Evolutionary conservation across 2,888 invertebrate species (phyloP).

Genomic region (Melanargia galathea): DNA sequence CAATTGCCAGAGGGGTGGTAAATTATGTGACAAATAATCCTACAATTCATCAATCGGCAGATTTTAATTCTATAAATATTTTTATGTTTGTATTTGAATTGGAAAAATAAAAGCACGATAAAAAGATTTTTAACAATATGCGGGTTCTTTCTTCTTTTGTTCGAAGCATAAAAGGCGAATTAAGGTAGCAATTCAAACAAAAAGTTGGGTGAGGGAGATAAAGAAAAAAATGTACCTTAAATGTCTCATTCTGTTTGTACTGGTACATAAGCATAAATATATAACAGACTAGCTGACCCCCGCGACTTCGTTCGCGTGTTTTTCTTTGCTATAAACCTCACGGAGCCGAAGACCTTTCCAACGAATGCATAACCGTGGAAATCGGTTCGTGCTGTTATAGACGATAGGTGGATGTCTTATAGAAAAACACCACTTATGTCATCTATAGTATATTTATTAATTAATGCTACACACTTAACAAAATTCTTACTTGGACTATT

Average conservation of each 20-base stretch:
- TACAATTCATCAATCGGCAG: neutral
- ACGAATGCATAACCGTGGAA: too few relatives aligned
- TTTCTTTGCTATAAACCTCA: too few relatives aligned
- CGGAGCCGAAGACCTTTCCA: too few relatives aligned
- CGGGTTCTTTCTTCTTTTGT: conserved; percentile 16
- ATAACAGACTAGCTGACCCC: too few relatives aligned
- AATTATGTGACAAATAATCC: neutral
- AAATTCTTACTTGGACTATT: too few relatives aligned
- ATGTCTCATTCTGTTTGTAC: neutral
- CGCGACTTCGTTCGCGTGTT: too few relatives aligned
- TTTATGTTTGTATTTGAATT: neutral
- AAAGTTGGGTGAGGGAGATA: conserved; percentile 5
- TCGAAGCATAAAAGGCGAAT: conserved; percentile 30
- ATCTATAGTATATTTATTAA: too few relatives aligned
- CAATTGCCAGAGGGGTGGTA: neutral
- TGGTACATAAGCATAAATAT: neutral
- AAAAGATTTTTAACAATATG: conserved; percentile 8
- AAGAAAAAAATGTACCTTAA: conserved; percentile 6
- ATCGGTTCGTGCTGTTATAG: too few relatives aligned
- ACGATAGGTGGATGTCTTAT: neutral
- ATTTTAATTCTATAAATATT: neutral
- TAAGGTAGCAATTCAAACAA: conserved; percentile 30
- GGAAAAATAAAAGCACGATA: conserved; percentile 8
- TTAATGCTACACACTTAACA: too few relatives aligned
- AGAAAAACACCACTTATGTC: too few relatives aligned